Evolutionary conservation across 1,140 invertebrate species (phyloP).

Genomic region (Cydia splendana): DNA sequence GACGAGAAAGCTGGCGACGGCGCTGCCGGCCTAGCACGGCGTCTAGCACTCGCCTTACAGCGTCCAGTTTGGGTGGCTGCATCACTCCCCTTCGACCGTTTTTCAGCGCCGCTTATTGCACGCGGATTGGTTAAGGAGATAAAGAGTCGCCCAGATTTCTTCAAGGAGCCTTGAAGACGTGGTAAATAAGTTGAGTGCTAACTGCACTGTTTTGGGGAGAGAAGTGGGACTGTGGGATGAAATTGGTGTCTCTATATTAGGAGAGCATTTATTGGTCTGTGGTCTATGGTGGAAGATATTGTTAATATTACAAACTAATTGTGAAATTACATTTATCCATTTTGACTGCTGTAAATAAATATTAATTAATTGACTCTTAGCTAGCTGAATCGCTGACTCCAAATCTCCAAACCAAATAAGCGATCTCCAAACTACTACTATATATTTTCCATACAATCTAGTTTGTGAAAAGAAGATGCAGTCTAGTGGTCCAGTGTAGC

Average conservation of each 20-base stretch:
- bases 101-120: slow-evolving; percentile 46
- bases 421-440: no score
- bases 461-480: no score
- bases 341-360: no score
- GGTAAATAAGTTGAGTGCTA: background rate
- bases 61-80: slow-evolving; percentile 38
- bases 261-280: background rate
- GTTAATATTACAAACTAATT: no score
- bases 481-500: no score
- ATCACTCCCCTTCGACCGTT: slow-evolving; percentile 39
- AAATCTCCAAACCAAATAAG: no score
- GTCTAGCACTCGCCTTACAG: slow-evolving; percentile 37
- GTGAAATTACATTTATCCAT: no score
- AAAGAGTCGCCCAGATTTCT: slow-evolving; percentile 45
- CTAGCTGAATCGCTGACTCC: no score
- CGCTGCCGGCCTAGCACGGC: slow-evolving; percentile 39
- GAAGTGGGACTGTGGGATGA: background rate
- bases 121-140: slow-evolving; percentile 46
- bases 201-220: background rate
- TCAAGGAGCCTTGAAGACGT: slow-evolving; percentile 13
- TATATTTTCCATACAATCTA: no score
- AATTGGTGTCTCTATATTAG: background rate
- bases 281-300: background rate
- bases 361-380: no score
- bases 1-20: slow-evolving; percentile 33